Base-by-base conservation (phyloP, 2,888 invertebrate genomes). In the Cecidostiba fungosa region DNA sequence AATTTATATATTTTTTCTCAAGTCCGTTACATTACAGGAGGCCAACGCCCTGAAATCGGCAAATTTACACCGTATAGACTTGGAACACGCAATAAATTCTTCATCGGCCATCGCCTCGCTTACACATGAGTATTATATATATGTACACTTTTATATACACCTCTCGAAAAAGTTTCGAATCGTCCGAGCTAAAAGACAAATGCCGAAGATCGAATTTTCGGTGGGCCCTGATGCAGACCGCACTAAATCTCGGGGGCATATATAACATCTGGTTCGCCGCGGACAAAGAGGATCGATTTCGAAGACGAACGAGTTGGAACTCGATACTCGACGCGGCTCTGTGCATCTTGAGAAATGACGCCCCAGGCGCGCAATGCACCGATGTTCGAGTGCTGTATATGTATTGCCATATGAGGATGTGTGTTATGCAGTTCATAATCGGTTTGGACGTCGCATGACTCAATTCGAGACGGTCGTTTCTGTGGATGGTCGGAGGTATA, bases 171-270 rank as follows among this genome's bases (percentile, higher is more conserved):
- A 72, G 47, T 47, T n/a, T 26, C 77, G 59, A 14, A 26, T 29
- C 39, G 12, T 62, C 62, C 79, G 72, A 14, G 74, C 62, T 47
- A 74, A 70, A 77, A 83, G 70, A 77, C 83, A 59, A 83, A 59
- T 77, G 77, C 77, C 77, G 83, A 70, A 83, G 77, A 83, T 83
- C 83, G 83, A 82, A 82, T 77, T 82, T 82, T 74, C 76, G 47
- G 62, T 14, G 81, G 36, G 36, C 10, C 70, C 14, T 10, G 26
- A 29, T 16, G 29, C 66, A 16, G 12, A 54, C 54, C 62, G 23
- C 26, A 8, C 66, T 26, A 66, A 66, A 66, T 26, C 62, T 62
- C 50, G 23, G n/a, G 32, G 29, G 47, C 47, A 36, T 54, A 54
- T 23, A 32, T 36, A 36, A 50, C 19, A 39, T 59, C n/a, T 32